phyloP scores from a whole-genome alignment of 2,797 vertebrate species.

The Falco berigora region DNA sequence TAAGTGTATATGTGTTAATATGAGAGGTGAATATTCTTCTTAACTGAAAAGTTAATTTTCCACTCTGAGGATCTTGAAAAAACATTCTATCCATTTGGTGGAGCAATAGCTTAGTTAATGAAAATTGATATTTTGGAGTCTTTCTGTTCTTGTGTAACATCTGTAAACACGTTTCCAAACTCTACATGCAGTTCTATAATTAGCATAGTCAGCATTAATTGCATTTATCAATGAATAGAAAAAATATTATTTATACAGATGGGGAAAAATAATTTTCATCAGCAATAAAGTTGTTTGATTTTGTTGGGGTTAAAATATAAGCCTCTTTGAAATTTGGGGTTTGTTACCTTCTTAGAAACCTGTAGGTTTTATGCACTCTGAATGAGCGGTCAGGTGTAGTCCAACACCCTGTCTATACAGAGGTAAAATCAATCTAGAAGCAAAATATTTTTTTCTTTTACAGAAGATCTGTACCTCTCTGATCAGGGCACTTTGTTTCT shows the following conservation, averaged over 20 bases:
- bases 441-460: not conserved
- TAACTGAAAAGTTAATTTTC: not conserved
- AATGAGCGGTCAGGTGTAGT: not conserved
- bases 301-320: not conserved
- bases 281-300: not conserved
- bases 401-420: not conserved
- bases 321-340: not conserved
- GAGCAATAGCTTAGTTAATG: slow-evolving; percentile 16
- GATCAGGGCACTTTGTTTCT: not conserved
- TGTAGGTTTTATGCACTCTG: accelerated
- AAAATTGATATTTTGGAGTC: not conserved
- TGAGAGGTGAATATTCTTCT: not conserved
- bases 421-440: not conserved
- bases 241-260: not conserved
- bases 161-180: not conserved
- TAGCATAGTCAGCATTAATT: not conserved
- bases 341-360: not conserved
- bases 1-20: not conserved
- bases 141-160: slow-evolving; percentile 1
- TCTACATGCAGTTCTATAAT: not conserved
- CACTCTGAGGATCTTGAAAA: not conserved
- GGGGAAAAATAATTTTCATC: not conserved
- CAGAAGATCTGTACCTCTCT: not conserved
- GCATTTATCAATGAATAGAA: not conserved
- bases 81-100: not conserved